Base-by-base conservation (phyloP, 1,140 invertebrate species). In the Alviniconcha marisindica region DNA sequence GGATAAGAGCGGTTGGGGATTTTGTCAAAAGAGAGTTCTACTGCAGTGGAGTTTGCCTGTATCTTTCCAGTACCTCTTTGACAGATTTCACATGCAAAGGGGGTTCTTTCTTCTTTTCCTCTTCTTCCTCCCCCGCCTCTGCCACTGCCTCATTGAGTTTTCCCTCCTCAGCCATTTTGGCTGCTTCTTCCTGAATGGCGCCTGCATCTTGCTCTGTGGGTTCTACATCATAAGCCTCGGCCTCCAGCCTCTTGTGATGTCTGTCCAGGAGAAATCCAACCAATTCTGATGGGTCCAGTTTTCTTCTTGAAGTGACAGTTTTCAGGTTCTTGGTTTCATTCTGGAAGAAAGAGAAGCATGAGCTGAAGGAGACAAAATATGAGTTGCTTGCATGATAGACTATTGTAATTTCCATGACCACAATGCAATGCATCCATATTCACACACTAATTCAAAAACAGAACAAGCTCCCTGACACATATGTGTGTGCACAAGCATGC, bases 51-150 rank as follows among this genome's bases (percentile, higher is more conserved):
- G n/a, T n/a, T n/a, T n/a, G n/a, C n/a, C n/a, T n/a, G n/a, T n/a
- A n/a, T n/a, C n/a, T n/a, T n/a, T n/a, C n/a, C n/a, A n/a, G 18
- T 48, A 88, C 89, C 82, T 90, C 85, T 78, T 88, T 89, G 4
- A 91, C 87, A 79, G 84, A 80, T n/a, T 48, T 51, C 18, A 91
- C 82, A 87, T 91, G 90, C 48, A 82, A 56, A 3, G 90, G 90
- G 15, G 79, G n/a, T 42, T 86, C 84, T 12, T 85, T 82, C 74
- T 78, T 69, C 38, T 85, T 69, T 28, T 74, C 69, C 54, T 79
- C 78, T 21, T 36, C n/a, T 21, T 38, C 82, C 28, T 80, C 42
- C 44, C 83, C 82, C 5, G 83, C 79, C 77, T 71, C 81, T 38
- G 85, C 76, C 33, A 76, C 77, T 66, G 77, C 78, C 33, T 4